Evolutionary conservation across 2,888 invertebrate species (phyloP).

Genomic region (Melipona beecheii): DNA sequence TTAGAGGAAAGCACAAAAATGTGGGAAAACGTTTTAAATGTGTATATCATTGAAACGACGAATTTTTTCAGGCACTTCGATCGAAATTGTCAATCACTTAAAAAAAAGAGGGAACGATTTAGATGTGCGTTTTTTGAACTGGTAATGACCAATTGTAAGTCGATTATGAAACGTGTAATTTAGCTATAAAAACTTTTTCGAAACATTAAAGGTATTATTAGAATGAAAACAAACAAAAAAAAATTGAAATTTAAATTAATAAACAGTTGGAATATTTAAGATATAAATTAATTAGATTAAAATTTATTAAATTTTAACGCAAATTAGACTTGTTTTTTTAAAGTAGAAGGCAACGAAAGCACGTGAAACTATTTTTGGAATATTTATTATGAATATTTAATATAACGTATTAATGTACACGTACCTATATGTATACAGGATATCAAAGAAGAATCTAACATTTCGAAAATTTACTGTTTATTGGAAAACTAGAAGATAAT

Average conservation of each 20-base stretch:
- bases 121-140: conserved; percentile 14
- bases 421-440: no score
- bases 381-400: no score
- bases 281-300: not conserved
- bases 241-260: no score
- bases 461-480: no score
- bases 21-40: not conserved
- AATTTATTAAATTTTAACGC: not conserved
- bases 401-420: no score
- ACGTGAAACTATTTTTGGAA: no score
- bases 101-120: not conserved
- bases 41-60: not conserved
- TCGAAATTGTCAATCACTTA: not conserved
- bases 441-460: no score
- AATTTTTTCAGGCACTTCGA: not conserved
- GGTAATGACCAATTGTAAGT: not conserved
- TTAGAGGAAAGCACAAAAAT: not conserved
- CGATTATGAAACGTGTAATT: not conserved
- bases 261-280: not conserved
- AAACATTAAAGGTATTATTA: not conserved
- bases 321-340: no score
- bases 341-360: no score
- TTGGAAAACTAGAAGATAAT: no score
- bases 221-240: not conserved
- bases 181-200: not conserved